These are phyloP conservation scores for Microtus oregoni DNA, from an alignment of 2,113 vertebrate genomes.

Conservation along the genomic window DNA sequence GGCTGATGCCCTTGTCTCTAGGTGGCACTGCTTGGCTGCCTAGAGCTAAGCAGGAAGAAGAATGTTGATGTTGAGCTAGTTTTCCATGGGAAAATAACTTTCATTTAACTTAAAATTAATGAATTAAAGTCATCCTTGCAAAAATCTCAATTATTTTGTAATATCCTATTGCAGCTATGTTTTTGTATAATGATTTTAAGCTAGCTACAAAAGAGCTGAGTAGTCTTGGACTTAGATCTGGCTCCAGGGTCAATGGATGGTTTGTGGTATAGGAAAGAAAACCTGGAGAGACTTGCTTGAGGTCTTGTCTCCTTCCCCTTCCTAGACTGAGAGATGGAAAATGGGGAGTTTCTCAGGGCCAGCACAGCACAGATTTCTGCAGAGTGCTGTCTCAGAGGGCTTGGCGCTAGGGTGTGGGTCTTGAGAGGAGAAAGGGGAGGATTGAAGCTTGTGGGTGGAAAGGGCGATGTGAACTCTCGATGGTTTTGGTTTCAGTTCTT, in stretches of 20 bases:
- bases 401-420: not conserved
- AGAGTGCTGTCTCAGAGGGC: not conserved
- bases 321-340: not conserved
- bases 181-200: not conserved
- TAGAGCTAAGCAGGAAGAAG: not conserved
- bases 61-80: not conserved
- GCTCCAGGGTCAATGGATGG: not conserved
- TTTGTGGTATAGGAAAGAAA: not conserved
- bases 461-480: not conserved
- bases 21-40: not conserved
- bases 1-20: not conserved
- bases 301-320: not conserved
- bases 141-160: slow-evolving; percentile 1
- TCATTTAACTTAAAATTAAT: slow-evolving; percentile 9
- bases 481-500: not conserved
- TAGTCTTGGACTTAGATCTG: not conserved
- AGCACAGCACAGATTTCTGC: too few species aligned
- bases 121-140: not conserved
- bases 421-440: not conserved
- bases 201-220: not conserved
- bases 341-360: not conserved
- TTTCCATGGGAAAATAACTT: not conserved
- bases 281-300: not conserved
- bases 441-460: not conserved
- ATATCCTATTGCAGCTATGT: not conserved